phyloP scores from a whole-genome alignment of 2,797 vertebrate species.

The Propithecus perrieri region DNA sequence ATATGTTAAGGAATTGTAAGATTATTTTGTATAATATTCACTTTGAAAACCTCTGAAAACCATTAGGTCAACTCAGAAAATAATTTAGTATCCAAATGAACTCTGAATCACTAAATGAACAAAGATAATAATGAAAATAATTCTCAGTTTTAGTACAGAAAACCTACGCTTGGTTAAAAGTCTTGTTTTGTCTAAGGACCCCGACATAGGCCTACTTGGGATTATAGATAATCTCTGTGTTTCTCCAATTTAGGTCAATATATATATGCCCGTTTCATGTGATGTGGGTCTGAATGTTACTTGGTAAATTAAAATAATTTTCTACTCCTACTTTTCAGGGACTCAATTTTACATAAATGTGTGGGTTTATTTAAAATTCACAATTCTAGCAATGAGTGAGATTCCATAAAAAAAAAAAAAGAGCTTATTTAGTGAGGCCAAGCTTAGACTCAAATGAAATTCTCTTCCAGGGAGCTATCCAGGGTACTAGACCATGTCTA shows the following conservation, averaged over 20 bases:
- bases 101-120: background rate
- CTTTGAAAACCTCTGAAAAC: background rate
- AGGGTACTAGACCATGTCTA: slow-evolving; percentile 8
- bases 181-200: background rate
- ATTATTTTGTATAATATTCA: background rate
- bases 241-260: background rate
- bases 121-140: slow-evolving; percentile 5
- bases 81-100: slow-evolving; percentile 30
- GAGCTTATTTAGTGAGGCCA: background rate
- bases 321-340: background rate
- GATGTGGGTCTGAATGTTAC: background rate
- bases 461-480: slow-evolving; percentile 54
- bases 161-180: background rate
- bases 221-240: background rate
- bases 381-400: background rate
- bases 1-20: background rate
- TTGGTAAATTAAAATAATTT: slow-evolving; percentile 26
- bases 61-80: background rate
- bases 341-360: background rate
- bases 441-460: background rate
- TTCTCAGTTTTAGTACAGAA: background rate
- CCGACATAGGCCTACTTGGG: background rate
- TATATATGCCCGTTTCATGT: background rate
- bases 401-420: background rate
- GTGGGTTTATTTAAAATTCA: background rate